Base-by-base conservation (phyloP, 2,797 vertebrate species). In the Helicolenus hilgendorfi region DNA sequence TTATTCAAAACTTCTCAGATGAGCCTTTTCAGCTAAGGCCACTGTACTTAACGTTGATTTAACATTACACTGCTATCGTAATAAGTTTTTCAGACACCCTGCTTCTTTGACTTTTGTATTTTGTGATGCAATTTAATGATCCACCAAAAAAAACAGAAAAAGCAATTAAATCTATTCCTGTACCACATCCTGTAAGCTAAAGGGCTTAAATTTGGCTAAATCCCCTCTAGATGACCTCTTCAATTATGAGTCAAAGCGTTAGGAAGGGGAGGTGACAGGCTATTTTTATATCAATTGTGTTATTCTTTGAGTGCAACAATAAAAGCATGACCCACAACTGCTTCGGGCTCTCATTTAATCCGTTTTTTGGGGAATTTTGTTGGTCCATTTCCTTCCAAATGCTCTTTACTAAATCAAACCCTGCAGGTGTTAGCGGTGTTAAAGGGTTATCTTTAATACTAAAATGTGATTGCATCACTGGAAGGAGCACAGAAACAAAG, bases 211-310 rank as follows among this genome's bases (percentile, higher is more conserved):
- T 89, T 75, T 13, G 38, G 27, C 59, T 69, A 59, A 71, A 86
- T 85, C 75, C 8, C 58, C n/a, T 73, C 55, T 59, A 74, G 33
- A 10, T 84, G 84, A 89, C 63, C 80, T 77, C 72, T 65, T 10
- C 55, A 49, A 68, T 74, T 56, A 75, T 77, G 60, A 80, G 71
- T 79, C 41, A 75, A 90, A 80, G 72, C 0, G 24, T 87, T 64
- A 31, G 77, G 38, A 84, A 92, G 3, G 36, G 78, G 67, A 83
- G 55, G 72, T 10, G 36, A 35, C 24, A 2, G 31, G 53, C 63
- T 90, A 84, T 88, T 90, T 85, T 64, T 67, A 69, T 33, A 69
- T 10, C 85, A 73, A 90, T 92, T 94, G 91, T 90, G 38, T 86
- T 76, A 84, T 90, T 89, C 83, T 74, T 87, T 26, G 7, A 88